phyloP scores from a whole-genome alignment of 2,888 invertebrate species.

The Heteromyza rotundicornis region DNA sequence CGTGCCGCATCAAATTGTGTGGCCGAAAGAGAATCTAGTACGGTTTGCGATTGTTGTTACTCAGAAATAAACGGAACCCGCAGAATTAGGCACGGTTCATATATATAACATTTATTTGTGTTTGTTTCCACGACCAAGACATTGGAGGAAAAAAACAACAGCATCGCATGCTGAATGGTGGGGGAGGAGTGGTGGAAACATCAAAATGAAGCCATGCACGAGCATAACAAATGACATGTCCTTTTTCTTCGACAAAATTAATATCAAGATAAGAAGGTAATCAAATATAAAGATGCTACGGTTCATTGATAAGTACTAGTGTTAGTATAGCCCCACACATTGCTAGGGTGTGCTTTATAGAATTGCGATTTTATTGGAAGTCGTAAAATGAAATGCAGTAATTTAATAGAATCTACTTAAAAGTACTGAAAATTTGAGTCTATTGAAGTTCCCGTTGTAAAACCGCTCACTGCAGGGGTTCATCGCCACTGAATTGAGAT shows the following conservation, averaged over 20 bases:
- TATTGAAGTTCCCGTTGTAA: too few relatives aligned
- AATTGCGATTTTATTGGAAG: too few relatives aligned
- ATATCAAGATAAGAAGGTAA: conserved; percentile 1
- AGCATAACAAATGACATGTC: neutral
- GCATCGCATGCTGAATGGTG: too few relatives aligned
- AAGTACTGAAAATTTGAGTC: too few relatives aligned
- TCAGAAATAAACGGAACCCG: conserved; percentile 1
- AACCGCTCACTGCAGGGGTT: too few relatives aligned
- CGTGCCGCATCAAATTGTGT: conserved; percentile 33
- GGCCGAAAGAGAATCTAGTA: neutral
- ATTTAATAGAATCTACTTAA: too few relatives aligned
- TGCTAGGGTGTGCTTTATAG: too few relatives aligned
- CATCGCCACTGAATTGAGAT: conserved; percentile 43
- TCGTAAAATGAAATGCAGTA: too few relatives aligned
- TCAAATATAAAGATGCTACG: too few relatives aligned
- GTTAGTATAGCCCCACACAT: too few relatives aligned
- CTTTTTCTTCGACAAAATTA: neutral
- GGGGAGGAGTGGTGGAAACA: neutral
- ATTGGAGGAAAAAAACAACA: too few relatives aligned
- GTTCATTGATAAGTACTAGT: too few relatives aligned
- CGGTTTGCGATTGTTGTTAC: neutral
- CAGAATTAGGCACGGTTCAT: neutral
- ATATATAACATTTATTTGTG: neutral
- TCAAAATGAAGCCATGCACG: neutral
- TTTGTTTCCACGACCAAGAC: neutral